Base-by-base conservation (phyloP, 30 jellyfish, hydroid and myxozoan species). In the Catostylus mosaicus region DNA sequence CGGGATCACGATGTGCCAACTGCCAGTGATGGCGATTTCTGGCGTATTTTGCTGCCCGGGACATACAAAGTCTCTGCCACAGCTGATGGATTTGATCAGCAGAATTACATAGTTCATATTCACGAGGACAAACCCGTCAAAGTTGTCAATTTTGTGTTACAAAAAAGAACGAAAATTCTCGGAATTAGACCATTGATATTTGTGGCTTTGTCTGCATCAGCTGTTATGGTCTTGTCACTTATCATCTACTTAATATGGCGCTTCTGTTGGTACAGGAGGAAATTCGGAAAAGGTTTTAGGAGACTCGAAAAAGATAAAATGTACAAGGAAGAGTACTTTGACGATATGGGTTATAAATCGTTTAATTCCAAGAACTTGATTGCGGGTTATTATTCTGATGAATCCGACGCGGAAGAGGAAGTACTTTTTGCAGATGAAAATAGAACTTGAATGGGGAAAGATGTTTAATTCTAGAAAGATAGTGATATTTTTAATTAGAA, bases 41-140 rank as follows among this genome's bases (percentile, higher is more conserved):
- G 97, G 99, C 90, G 97, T 26, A 46, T 89, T 30, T 75, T 95
- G 40, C 83, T 89, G 26, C 99, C 97, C 37, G 99, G 99, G 30
- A 50, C 97, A 8, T 95, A 95, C 81, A 77, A 78, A 40, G 81
- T 95, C 27, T 54, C 97, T 6, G 97, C 97, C 30, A 33, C 90
- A 0, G 97, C 97, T 9, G 88, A 75, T 8, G 97, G 97, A 26
- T 94, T 66, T 69, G 88, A 88, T 20, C 85, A 71, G 29, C 87
- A 94, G 64, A 51, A 82, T 34, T 75, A 57, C 56, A 32, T 82
- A 12, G 95, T 94, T 16, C 96, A 94, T 40, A 68, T 94, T 20
- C 84, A 80, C 86, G 62, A 75, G 31, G 79, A 88, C 57, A 83
- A 72, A 65, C 68, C 73, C 0, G 88, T 93, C n/a, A 83, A 81